A percentile compares a stretch with the other conserved stretches of the same genome.
Conservation (phyloP, 2,113 vertebrate species). For the Oriolus oriolus region DNA sequence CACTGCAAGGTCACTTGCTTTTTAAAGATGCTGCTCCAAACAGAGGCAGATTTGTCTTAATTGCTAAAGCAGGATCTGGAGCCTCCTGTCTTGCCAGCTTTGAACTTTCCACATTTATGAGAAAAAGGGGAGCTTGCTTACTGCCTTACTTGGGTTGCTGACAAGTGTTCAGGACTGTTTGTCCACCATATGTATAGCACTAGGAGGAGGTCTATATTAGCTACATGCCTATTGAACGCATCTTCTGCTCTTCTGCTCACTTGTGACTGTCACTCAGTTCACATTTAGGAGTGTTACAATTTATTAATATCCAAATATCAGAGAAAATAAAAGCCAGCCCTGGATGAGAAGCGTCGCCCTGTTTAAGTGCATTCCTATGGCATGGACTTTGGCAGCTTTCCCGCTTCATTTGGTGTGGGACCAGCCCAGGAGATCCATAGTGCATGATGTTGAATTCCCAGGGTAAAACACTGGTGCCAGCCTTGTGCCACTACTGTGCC, state of each 20-base stretch:
- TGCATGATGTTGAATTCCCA: not conserved
- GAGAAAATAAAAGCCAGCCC: not conserved
- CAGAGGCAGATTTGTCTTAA: not conserved
- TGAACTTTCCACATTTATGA: not conserved
- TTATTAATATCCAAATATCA: not conserved
- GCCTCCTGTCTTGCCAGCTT: not conserved
- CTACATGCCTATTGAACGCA: not conserved
- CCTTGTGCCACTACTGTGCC: not conserved
- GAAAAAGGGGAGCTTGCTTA: not conserved
- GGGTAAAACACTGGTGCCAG: not conserved
- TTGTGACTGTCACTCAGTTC: not conserved
- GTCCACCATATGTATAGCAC: accelerated
- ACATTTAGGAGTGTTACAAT: not conserved
- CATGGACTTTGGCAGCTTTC: not conserved
- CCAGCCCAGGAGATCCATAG: not conserved
- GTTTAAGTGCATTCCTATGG: not conserved
- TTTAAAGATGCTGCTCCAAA: conserved; percentile 16
- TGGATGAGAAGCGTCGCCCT: not conserved
- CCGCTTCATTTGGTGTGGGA: not conserved
- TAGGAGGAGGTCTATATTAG: not conserved
- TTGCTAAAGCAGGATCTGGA: conserved; percentile 6
- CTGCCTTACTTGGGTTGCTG: not conserved
- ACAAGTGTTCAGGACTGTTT: not conserved
- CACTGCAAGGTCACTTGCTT: not conserved
- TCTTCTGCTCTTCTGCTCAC: not conserved